Percentiles rank a stretch among this genome's conserved stretches.
Conservation (phyloP, 2,797 vertebrate genomes). For the Ptychadena robeensis region DNA sequence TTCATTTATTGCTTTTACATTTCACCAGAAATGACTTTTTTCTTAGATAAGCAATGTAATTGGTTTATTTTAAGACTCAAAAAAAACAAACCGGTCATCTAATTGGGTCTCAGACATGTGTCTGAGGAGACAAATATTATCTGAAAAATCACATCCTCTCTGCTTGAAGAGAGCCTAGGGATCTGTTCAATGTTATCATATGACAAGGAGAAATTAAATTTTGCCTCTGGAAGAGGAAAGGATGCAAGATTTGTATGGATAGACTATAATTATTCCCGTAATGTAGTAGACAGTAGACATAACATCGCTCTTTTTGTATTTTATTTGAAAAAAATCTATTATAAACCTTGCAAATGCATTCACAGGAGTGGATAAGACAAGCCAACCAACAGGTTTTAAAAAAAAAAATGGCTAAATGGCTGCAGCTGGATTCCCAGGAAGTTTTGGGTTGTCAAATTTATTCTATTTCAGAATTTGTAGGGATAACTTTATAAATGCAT, state of each 20-base stretch:
- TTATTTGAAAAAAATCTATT: too few relatives aligned
- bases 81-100: not conserved
- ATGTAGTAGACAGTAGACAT: not conserved
- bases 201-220: not conserved
- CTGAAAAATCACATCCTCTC: slow-evolving; percentile 1
- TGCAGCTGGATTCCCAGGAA: too few relatives aligned
- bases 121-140: slow-evolving; percentile 12
- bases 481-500: too few relatives aligned
- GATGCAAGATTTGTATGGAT: not conserved
- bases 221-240: not conserved
- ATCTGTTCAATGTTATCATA: slow-evolving; percentile 21
- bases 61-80: too few relatives aligned
- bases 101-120: not conserved
- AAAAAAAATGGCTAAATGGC: too few relatives aligned
- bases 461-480: too few relatives aligned
- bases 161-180: not conserved
- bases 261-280: not conserved
- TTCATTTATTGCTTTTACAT: not conserved
- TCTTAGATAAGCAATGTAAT: not conserved
- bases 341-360: too few relatives aligned
- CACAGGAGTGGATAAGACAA: too few relatives aligned
- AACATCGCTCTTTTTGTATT: too few relatives aligned
- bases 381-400: too few relatives aligned
- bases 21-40: not conserved
- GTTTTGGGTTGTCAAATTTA: too few relatives aligned